These are phyloP conservation scores for Drosophila atripex DNA, from an alignment of 2,888 invertebrate species.

Conservation along the genomic window DNA sequence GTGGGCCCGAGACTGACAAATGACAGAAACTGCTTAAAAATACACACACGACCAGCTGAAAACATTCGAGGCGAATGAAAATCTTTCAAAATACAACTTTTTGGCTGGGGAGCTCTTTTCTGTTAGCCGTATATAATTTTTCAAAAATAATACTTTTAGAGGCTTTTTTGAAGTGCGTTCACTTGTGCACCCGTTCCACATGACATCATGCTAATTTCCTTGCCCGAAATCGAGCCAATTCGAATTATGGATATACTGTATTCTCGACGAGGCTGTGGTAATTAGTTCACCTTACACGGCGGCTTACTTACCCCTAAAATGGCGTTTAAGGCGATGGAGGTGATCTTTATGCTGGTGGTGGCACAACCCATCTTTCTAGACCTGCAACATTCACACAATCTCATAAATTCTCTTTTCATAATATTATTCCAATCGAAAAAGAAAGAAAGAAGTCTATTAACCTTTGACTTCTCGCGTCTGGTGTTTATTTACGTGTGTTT, in stretches of 20 bases:
- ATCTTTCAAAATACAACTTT: constrained; percentile 5
- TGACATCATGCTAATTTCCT: constrained; percentile 46
- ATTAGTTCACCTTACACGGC: constrained; percentile 22
- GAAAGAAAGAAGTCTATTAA: constrained; percentile 53
- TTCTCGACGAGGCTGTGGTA: constrained; percentile 6
- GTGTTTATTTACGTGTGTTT: constrained; percentile 36
- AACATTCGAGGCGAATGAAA: constrained; percentile 19
- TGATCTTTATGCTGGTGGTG: constrained; percentile 76
- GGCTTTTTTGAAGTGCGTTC: constrained; percentile 39
- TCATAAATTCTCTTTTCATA: constrained; percentile 2
- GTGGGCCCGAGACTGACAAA: constrained; percentile 65
- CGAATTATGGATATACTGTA: constrained; percentile 2
- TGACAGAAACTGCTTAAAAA: constrained; percentile 64
- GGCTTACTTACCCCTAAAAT: constrained; percentile 80
- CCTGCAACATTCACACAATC: constrained; percentile 22
- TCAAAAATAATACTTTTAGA: constrained; percentile 39
- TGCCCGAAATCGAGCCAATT: constrained; percentile 13
- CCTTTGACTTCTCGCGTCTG: constrained; percentile 58
- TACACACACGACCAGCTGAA: constrained; percentile 51
- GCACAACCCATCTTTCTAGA: constrained; percentile 75
- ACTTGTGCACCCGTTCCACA: constrained; percentile 26
- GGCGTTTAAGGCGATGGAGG: constrained; percentile 73
- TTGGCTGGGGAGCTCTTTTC: background rate
- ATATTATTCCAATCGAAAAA: background rate
- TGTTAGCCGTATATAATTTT: constrained; percentile 17